Evolutionary conservation across 2,888 invertebrate genomes (phyloP), one percentile per base, ranked within the genome.

Genomic region (Diogma glabrata): DNA sequence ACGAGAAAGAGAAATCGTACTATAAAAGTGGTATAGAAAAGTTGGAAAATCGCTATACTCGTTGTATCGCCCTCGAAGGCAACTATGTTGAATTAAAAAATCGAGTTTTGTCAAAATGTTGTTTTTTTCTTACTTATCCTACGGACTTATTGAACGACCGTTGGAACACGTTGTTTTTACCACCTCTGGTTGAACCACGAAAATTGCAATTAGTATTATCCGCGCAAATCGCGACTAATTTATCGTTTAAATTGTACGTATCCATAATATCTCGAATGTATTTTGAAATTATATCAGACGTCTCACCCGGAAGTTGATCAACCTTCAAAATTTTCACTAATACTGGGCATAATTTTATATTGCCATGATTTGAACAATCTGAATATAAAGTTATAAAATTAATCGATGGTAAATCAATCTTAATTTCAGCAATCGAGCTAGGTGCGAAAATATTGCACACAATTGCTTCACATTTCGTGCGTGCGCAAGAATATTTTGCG

Each of bases 361-460:
- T 53, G 9, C 52, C 52, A 40, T 55, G 52, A 51, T 55, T 57
- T 33, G 55, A 55, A 47, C 53, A 53, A 50, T 55, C 53, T 26
- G 50, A 51, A 46, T 48, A 55, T 28, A 55, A 24, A 19, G 54
- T 51, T 40, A 57, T 40, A 38, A 24, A 55, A 48, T 48, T 45
- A 23, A 49, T 40, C 12, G 26, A 51, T 47, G 43, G 45, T 23
- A 55, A 52, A 47, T 57, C 54, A n/a, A 19, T 33, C 47, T 38
- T 54, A 28, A 56, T 46, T 49, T 47, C 17, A 50, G 54, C 47
- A 46, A 53, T 47, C 38, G 55, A 53, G 38, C 51, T 26, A n/a
- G 54, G 52, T 48, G 53, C 38, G 23, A 54, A 54, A 47, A 54
- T 47, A 46, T 52, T 24, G 38, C 45, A 50, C n/a, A 51, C 24